phyloP scores from a whole-genome alignment of 2,113 vertebrate species.

The Motacilla tschutschensis region DNA sequence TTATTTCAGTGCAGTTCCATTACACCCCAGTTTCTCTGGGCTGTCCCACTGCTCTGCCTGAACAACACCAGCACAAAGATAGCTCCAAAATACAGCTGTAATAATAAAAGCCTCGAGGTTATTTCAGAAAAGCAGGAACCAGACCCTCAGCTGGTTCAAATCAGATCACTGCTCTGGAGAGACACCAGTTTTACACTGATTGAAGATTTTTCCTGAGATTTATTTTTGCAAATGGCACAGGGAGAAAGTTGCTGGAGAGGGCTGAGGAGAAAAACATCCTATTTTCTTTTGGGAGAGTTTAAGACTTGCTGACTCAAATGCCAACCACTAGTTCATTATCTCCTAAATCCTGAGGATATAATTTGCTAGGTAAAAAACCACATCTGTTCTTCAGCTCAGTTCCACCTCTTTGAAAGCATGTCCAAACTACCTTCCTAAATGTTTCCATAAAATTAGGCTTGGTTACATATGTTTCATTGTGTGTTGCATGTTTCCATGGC shows the following conservation, averaged over 20 bases:
- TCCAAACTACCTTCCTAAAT: slow-evolving; percentile 33
- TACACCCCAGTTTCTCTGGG: background rate
- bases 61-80: background rate
- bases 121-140: background rate
- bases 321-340: background rate
- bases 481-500: slow-evolving; percentile 47
- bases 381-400: slow-evolving; percentile 37
- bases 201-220: background rate
- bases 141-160: background rate
- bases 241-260: background rate
- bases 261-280: background rate
- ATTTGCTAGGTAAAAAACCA: background rate
- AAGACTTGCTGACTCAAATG: slow-evolving; percentile 17
- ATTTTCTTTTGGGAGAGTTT: background rate
- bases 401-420: slow-evolving; percentile 15
- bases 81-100: slow-evolving; percentile 10
- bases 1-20: background rate
- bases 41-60: background rate
- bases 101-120: slow-evolving; percentile 7
- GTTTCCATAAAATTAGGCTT: slow-evolving; percentile 38
- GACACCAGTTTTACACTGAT: background rate
- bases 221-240: background rate
- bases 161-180: background rate
- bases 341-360: background rate
- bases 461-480: slow-evolving; percentile 53